Evolutionary conservation across 1,140 invertebrate genomes (phyloP), one percentile per base, ranked within the genome.

Genomic region (Kradibia gibbosae): DNA sequence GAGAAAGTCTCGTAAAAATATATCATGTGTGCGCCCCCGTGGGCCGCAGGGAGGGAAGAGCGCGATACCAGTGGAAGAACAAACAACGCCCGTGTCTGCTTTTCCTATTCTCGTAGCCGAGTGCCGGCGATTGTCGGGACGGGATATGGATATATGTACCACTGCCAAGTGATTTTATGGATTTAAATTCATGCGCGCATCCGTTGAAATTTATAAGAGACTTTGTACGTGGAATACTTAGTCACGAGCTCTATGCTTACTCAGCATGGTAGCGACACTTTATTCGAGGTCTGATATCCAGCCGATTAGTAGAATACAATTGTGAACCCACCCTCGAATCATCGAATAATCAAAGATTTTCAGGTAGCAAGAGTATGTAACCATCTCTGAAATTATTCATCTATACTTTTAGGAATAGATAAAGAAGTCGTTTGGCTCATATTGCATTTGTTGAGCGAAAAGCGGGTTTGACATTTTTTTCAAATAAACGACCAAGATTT

Each of bases 1-100:
- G 36, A 11, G 31, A 71, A 74, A 4, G 55, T 57, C 81, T 82
- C 81, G 81, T 82, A 82, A 82, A 82, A 82, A 73, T 82, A 48
- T 78, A 82, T 73, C 53, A 53, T 39, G 36, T 75, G 53, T 48
- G 15, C 39, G 36, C 20, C 1, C 36, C 42, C 17, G 10, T 20
- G 11, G 1, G 36, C 42, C 8, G 10, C 39, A 2, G 22, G 36
- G 0, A 10, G 2, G 60, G 60, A 34, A 34, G 60, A 3, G n/a
- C 34, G 28, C 28, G 1, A 10, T 11, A 36, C 2, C 31, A 8
- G 11, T 60, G 22, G 3, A 36, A 65, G 31, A 45, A 45, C 13
- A 53, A 53, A 4, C 20, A 10, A 39, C 62, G 17, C 34, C 62
- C 39, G n/a, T 15, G 62, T 1, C 17, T 39, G 15, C 17, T 67